These are phyloP conservation scores for Anticlea derivata DNA, from an alignment of 2,888 invertebrate species.

Conservation along the genomic window DNA sequence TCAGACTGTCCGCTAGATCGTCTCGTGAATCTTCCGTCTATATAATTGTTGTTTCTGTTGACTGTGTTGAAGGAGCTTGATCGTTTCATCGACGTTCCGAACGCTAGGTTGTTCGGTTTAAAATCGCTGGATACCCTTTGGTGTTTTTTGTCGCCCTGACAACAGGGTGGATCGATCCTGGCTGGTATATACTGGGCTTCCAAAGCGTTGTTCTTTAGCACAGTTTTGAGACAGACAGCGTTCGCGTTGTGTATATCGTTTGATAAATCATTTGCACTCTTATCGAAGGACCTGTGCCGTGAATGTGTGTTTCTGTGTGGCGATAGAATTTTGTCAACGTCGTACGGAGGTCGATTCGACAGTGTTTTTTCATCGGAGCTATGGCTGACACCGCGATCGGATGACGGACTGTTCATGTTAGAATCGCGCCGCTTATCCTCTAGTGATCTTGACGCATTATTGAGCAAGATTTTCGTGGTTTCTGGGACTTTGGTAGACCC, in stretches of 20 bases:
- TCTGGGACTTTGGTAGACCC: conserved; percentile 70
- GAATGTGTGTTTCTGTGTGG: conserved; percentile 80
- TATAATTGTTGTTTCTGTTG: conserved; percentile 71
- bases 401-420: conserved; percentile 76
- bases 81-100: conserved; percentile 82
- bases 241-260: conserved; percentile 69
- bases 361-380: conserved; percentile 79
- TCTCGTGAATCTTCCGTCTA: conserved; percentile 60
- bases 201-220: conserved; percentile 73
- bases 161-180: conserved; percentile 75
- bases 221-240: conserved; percentile 67
- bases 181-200: conserved; percentile 56
- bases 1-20: conserved; percentile 68
- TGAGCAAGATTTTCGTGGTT: conserved; percentile 60
- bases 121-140: conserved; percentile 60
- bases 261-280: conserved; percentile 63
- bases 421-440: conserved; percentile 61
- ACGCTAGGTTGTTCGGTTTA: conserved; percentile 53
- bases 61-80: conserved; percentile 87
- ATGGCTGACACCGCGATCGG: conserved; percentile 63
- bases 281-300: conserved; percentile 81
- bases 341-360: conserved; percentile 67
- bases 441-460: conserved; percentile 68
- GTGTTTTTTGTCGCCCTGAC: conserved; percentile 67
- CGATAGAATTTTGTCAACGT: conserved; percentile 65